These are phyloP conservation scores for Microplitis demolitor DNA, from an alignment of 1,140 invertebrate species.

Conservation along the genomic window DNA sequence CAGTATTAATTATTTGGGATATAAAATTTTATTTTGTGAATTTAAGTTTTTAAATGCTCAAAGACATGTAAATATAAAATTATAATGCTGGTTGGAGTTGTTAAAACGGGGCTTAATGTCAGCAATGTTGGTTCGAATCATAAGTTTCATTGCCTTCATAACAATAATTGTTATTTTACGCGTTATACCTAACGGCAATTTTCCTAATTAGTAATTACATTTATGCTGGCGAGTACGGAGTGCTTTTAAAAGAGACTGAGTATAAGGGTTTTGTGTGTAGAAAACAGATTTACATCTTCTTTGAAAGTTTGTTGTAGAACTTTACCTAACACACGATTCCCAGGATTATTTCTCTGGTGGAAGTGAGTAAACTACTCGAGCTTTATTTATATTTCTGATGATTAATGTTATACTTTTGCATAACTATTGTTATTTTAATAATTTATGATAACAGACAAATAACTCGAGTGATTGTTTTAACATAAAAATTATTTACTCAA, in stretches of 20 bases:
- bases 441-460: too few relatives aligned
- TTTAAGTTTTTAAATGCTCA: neutral
- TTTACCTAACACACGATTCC: neutral
- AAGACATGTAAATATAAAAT: too few relatives aligned
- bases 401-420: too few relatives aligned
- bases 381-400: too few relatives aligned
- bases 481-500: too few relatives aligned
- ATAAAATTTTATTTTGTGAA: too few relatives aligned
- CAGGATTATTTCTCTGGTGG: neutral
- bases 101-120: neutral
- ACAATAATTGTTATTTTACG: conserved; percentile 19
- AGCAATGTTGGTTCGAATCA: neutral
- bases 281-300: neutral
- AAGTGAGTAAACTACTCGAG: too few relatives aligned
- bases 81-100: too few relatives aligned
- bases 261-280: neutral
- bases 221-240: neutral
- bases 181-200: conserved; percentile 4
- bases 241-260: neutral
- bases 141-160: conserved; percentile 5
- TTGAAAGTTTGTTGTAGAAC: neutral
- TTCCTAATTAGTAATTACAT: neutral
- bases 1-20: too few relatives aligned
- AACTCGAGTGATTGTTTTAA: too few relatives aligned
- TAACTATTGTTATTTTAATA: too few relatives aligned